phyloP scores from a whole-genome alignment of 2,888 invertebrate species.

The Chloroclysta siterata region DNA sequence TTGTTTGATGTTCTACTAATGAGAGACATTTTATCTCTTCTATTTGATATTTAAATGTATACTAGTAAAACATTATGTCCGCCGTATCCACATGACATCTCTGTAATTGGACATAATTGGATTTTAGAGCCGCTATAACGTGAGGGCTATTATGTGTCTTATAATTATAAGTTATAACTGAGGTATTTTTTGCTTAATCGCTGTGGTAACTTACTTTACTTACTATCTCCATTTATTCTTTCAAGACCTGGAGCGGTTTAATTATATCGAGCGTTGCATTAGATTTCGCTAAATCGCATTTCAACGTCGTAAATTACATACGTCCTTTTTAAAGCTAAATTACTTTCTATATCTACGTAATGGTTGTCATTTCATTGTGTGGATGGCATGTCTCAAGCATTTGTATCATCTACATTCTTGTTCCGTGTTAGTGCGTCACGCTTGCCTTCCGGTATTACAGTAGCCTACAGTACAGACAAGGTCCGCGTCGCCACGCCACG shows the following conservation, averaged over 20 bases:
- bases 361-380: slow-evolving; percentile 43
- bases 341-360: slow-evolving; percentile 25
- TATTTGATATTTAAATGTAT: slow-evolving; percentile 56
- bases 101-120: slow-evolving; percentile 62
- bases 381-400: slow-evolving; percentile 45
- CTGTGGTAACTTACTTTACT: neutral
- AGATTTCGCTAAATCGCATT: too few relatives aligned
- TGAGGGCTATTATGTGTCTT: slow-evolving; percentile 47
- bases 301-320: neutral
- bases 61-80: slow-evolving; percentile 50
- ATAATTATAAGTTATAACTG: slow-evolving; percentile 22
- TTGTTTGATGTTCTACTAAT: slow-evolving; percentile 55
- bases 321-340: neutral
- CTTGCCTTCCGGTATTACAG: slow-evolving; percentile 55
- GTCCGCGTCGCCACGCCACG: slow-evolving; percentile 41
- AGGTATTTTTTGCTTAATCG: slow-evolving; percentile 14
- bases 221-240: neutral
- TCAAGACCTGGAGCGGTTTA: neutral
- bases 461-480: slow-evolving; percentile 47
- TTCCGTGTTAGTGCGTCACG: slow-evolving; percentile 57
- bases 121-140: slow-evolving; percentile 49
- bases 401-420: slow-evolving; percentile 56
- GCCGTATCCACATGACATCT: slow-evolving; percentile 47
- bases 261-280: too few relatives aligned
- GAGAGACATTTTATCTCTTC: slow-evolving; percentile 62